phyloP scores from a whole-genome alignment of 2,797 vertebrate genomes.

The Macrochelys suwanniensis region DNA sequence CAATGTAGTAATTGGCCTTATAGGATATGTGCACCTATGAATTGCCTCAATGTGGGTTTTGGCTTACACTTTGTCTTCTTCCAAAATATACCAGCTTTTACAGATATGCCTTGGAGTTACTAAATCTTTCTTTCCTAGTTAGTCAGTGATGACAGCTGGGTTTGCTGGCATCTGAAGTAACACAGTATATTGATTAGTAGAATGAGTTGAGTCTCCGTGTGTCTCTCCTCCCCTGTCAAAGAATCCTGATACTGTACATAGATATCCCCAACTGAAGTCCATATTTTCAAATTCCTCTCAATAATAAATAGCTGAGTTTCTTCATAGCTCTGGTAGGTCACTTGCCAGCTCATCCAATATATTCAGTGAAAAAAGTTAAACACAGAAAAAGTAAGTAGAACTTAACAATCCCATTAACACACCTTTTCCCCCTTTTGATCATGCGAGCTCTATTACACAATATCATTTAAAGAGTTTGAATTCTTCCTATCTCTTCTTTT shows the following conservation, averaged over 20 bases:
- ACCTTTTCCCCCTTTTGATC: not conserved
- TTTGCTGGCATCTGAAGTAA: not conserved
- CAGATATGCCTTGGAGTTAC: not conserved
- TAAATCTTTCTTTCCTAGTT: not conserved
- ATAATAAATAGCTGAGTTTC: not conserved
- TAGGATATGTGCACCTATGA: not conserved
- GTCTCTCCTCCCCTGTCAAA: not conserved
- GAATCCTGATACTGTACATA: not conserved
- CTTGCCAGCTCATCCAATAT: not conserved
- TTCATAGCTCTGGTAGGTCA: not conserved
- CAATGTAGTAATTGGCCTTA: not conserved
- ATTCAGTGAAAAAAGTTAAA: conserved; percentile 6
- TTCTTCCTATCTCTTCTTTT: not conserved
- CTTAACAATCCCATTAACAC: not conserved
- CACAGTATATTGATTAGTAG: not conserved
- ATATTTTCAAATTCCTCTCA: not conserved
- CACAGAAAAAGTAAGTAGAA: not conserved
- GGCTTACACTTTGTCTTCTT: not conserved
- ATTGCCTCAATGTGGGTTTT: not conserved
- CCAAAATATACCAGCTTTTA: not conserved
- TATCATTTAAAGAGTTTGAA: conserved; percentile 5
- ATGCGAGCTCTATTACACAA: not conserved
- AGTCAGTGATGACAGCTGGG: not conserved
- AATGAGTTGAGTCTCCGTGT: not conserved
- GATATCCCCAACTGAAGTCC: not conserved